Percentiles rank a stretch among this genome's conserved stretches.
Evolutionary conservation across 2,797 vertebrate genomes (phyloP).

Genomic region (Pseudomugil tenellus): DNA sequence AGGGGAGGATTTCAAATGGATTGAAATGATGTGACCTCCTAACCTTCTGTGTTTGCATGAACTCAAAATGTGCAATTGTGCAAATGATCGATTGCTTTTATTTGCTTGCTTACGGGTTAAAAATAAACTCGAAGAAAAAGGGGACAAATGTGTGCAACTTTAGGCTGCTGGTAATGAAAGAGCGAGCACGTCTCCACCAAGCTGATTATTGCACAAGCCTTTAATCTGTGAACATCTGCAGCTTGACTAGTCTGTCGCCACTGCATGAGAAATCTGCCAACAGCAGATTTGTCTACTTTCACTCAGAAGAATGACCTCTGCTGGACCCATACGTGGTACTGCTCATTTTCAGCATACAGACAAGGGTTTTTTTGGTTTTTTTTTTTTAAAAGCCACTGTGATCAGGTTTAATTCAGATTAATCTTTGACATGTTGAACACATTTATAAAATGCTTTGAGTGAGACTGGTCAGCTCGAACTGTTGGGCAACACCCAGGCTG

Average conservation of each 20-base stretch:
- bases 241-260: conserved; percentile 46
- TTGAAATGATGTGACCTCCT: conserved; percentile 15
- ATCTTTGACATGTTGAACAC: background rate
- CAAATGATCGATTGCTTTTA: conserved; percentile 10
- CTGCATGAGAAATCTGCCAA: conserved; percentile 52
- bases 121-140: conserved; percentile 14
- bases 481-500: background rate
- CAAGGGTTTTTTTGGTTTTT: too few relatives aligned
- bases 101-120: background rate
- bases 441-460: background rate
- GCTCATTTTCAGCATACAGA: conserved; percentile 10
- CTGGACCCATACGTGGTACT: conserved; percentile 16
- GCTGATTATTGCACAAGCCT: conserved; percentile 75
- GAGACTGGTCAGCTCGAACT: background rate
- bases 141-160: conserved; percentile 27
- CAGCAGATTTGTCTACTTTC: conserved; percentile 57
- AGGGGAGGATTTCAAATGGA: conserved; percentile 1
- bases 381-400: background rate
- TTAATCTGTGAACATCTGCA: conserved; percentile 80
- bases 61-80: background rate
- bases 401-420: conserved; percentile 20
- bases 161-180: conserved; percentile 60
- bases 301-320: conserved; percentile 41
- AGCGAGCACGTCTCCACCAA: conserved; percentile 61
- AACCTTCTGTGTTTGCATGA: conserved; percentile 1